Evolutionary conservation across 2,797 vertebrate species (phyloP).

Genomic region (Tachyglossus aculeatus): DNA sequence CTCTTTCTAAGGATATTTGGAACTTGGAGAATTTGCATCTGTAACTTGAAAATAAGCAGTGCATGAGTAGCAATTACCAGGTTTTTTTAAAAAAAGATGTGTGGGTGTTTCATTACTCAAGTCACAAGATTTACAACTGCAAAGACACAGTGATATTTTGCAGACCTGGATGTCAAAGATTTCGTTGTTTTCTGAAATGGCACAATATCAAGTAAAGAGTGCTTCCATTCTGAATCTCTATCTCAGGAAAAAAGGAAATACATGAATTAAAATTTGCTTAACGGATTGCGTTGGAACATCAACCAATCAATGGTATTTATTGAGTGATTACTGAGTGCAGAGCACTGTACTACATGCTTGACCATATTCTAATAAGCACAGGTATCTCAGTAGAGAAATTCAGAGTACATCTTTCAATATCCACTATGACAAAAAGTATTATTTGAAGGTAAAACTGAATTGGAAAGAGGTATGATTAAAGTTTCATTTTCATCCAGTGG

Average conservation of each 20-base stretch:
- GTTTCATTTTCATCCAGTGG: no score
- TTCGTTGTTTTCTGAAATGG: slow-evolving; percentile 1
- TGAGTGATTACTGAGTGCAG: no score
- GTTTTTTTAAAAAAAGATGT: background rate
- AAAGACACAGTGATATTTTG: slow-evolving; percentile 4
- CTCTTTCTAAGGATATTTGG: slow-evolving; percentile 2
- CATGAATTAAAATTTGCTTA: no score
- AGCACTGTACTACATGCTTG: no score
- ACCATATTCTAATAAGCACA: no score
- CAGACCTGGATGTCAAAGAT: slow-evolving; percentile 9
- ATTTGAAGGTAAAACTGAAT: no score
- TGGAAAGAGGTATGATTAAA: no score
- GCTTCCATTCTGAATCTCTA: background rate
- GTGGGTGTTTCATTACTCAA: slow-evolving; percentile 9
- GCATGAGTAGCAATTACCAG: slow-evolving; percentile 6
- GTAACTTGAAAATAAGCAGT: slow-evolving; percentile 20
- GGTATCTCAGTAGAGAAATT: no score
- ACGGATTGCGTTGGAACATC: no score
- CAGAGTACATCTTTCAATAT: no score
- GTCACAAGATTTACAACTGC: slow-evolving; percentile 1
- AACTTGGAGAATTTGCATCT: background rate
- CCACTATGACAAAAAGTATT: no score
- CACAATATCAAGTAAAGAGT: background rate
- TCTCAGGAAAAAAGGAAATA: background rate
- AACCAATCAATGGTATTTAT: no score